phyloP scores from a whole-genome alignment of 2,113 vertebrate genomes.

The Bujurquina vittata region DNA sequence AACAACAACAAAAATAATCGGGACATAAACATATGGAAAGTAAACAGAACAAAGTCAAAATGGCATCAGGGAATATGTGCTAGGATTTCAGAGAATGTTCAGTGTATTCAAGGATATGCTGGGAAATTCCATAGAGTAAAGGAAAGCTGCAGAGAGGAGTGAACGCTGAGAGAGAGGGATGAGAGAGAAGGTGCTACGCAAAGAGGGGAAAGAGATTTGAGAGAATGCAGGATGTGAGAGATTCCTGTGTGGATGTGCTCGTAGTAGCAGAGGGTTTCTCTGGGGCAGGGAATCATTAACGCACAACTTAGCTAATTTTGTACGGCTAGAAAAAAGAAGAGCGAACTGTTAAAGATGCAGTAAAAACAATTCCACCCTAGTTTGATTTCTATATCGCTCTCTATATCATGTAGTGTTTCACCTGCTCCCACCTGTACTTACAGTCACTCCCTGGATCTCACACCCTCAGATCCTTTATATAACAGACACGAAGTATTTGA shows the following conservation, averaged over 20 bases:
- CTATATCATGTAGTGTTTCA: background rate
- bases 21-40: background rate
- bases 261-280: conserved; percentile 27
- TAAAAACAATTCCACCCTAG: background rate
- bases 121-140: background rate
- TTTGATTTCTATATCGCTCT: background rate
- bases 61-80: background rate
- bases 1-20: no score
- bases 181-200: background rate
- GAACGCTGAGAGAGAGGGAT: background rate
- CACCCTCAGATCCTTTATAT: background rate
- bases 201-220: background rate
- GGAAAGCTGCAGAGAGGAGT: background rate
- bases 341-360: conserved; percentile 32
- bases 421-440: background rate
- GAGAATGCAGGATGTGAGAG: conserved; percentile 19
- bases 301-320: conserved; percentile 43
- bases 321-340: conserved; percentile 26
- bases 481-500: background rate
- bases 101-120: background rate
- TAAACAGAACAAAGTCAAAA: background rate
- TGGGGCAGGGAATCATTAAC: conserved; percentile 38
- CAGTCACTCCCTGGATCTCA: background rate
- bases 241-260: conserved; percentile 5
- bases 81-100: background rate